phyloP scores from a whole-genome alignment of 2,113 vertebrate species.

The Gopherus evgoodei region DNA sequence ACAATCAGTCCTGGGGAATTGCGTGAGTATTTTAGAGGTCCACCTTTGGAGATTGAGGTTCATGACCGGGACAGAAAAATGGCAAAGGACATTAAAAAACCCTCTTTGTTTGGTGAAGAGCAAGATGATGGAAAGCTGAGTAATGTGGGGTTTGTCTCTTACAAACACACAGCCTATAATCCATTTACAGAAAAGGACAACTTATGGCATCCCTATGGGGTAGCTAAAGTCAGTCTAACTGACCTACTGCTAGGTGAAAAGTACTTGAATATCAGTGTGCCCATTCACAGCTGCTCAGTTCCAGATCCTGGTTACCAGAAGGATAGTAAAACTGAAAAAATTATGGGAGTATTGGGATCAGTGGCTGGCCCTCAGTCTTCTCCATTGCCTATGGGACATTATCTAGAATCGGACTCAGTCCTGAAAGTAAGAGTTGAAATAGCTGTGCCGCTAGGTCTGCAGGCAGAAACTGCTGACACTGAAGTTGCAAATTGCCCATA shows the following conservation, averaged over 20 bases:
- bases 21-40: constrained; percentile 78
- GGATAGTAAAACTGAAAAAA: not conserved
- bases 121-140: constrained; percentile 61
- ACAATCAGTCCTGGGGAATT: constrained; percentile 75
- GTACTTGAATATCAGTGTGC: constrained; percentile 72
- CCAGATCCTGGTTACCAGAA: not conserved
- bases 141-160: constrained; percentile 29
- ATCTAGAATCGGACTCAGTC: constrained; percentile 77
- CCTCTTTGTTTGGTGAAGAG: constrained; percentile 70
- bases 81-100: not conserved
- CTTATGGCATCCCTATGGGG: constrained; percentile 75
- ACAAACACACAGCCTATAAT: constrained; percentile 25
- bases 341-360: not conserved
- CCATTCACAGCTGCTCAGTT: constrained; percentile 74
- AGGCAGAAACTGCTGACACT: not conserved
- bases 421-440: constrained; percentile 85
- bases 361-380: not conserved
- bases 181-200: constrained; percentile 24
- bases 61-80: constrained; percentile 85
- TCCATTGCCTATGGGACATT: constrained; percentile 76
- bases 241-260: constrained; percentile 81
- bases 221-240: constrained; percentile 81
- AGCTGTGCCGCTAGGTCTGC: constrained; percentile 62
- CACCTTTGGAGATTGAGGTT: constrained; percentile 86
- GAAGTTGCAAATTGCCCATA: constrained; percentile 56